Evolutionary conservation across 2,113 vertebrate species (phyloP), one percentile per base, ranked within the genome.

Genomic region (Istiophorus platypterus): DNA sequence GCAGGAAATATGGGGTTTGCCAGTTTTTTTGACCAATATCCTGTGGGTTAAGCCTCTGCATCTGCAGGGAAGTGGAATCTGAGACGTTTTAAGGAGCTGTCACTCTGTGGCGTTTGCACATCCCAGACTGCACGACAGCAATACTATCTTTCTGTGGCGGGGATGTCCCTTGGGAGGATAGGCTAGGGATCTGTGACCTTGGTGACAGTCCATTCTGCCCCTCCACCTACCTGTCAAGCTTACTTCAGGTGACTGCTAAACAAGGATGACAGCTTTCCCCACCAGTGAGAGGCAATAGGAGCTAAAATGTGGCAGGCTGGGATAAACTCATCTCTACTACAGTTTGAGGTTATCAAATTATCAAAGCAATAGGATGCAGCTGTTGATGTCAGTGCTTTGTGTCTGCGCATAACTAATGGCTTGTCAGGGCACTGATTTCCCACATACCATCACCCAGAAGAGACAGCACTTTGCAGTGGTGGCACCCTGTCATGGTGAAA

Each of bases 381-480:
- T 57, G 81, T 82, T 90, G 71, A 80, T 80, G 77, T 80, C 68
- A 72, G 18, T 42, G 62, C 71, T 79, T 77, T 75, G 61, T 73
- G 75, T 82, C 72, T 29, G 64, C 89, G 86, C 78, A 74, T 78
- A 76, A 81, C 83, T 85, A 86, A 90, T 80, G 71, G 81, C 80
- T 85, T 89, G 78, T 88, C 86, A 15, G 39, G 39, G 3, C 1
- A 27, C 47, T 5, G 45, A 72, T 75, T 73, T 59, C 78, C 58
- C 58, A 63, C 76, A 80, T 81, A 78, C 56, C 56, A 73, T 89
- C 85, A 87, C 29, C 27, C 70, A 12, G 34, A 51, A 75, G 75
- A 87, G 78, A 59, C 37, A 8, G 41, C 68, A 41, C 73, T 84
- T 78, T 70, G 54, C 52, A 57, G 66, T 20, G 37, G 47, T 69